Conservation (phyloP, 2,888 invertebrate genomes). For the Cataglyphis cursor region DNA sequence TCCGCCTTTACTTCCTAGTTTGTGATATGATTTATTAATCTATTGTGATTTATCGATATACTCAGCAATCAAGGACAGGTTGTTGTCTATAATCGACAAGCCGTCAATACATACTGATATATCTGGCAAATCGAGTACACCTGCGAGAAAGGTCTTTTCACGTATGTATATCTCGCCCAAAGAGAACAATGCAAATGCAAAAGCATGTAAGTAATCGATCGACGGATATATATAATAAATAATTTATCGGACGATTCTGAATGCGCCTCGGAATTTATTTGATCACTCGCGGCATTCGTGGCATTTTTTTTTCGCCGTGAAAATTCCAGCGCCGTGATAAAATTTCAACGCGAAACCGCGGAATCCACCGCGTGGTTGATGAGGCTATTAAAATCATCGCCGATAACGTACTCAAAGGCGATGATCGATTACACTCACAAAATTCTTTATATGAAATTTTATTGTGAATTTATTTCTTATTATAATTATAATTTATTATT, state of each 20-base stretch:
- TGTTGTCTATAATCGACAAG: constrained; percentile 11
- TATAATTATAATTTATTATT: too few relatives aligned
- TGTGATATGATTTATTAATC: background rate
- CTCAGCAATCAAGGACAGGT: background rate
- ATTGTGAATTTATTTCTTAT: background rate
- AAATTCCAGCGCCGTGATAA: constrained; percentile 22
- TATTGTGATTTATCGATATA: constrained; percentile 11
- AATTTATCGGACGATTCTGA: constrained; percentile 27
- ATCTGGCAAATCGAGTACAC: constrained; percentile 23
- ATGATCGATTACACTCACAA: background rate
- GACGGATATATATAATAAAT: constrained; percentile 17
- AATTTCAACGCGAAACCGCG: background rate
- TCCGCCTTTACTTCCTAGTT: background rate
- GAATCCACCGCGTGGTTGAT: background rate
- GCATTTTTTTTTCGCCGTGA: background rate
- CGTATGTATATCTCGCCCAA: constrained; percentile 15
- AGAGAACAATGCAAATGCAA: constrained; percentile 15
- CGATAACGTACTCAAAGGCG: background rate
- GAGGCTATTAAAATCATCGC: constrained; percentile 6
- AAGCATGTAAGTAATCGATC: constrained; percentile 39
- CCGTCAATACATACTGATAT: constrained; percentile 3
- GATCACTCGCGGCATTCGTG: constrained; percentile 1
- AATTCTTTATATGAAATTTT: background rate
- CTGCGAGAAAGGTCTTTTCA: constrained; percentile 29
- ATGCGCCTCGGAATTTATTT: constrained; percentile 3